A percentile compares a stretch with the other conserved stretches of the same genome.
phyloP scores from a whole-genome alignment of 2,797 vertebrate species.

The Platalea minor region DNA sequence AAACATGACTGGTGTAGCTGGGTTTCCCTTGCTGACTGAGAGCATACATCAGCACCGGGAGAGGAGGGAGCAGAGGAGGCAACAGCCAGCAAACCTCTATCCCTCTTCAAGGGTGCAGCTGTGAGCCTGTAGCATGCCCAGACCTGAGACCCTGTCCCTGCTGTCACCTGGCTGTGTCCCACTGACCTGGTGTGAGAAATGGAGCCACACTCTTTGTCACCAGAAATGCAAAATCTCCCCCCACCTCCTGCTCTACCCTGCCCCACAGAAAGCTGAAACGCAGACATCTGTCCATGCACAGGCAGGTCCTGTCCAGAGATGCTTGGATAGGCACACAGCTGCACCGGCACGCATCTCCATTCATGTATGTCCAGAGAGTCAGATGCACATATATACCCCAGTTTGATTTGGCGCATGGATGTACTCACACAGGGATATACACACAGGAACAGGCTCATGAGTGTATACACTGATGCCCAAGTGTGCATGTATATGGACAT shows the following conservation, averaged over 20 bases:
- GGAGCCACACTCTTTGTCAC: neutral
- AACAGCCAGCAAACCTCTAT: neutral
- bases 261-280: neutral
- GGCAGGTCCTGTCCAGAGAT: neutral
- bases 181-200: neutral
- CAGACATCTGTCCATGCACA: neutral
- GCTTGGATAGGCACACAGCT: neutral
- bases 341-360: neutral
- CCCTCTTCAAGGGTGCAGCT: neutral
- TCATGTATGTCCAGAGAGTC: neutral
- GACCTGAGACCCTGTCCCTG: neutral
- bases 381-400: too few species aligned
- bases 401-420: neutral
- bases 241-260: neutral
- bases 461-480: rapidly evolving
- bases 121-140: neutral
- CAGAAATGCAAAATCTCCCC: neutral
- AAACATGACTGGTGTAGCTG: neutral
- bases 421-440: too few species aligned
- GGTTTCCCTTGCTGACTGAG: neutral
- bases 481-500: neutral
- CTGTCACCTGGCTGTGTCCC: neutral
- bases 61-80: neutral
- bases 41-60: neutral
- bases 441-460: neutral